Evolutionary conservation across 2,797 vertebrate species (phyloP).

Genomic region (Triplophysa yarkandensis): DNA sequence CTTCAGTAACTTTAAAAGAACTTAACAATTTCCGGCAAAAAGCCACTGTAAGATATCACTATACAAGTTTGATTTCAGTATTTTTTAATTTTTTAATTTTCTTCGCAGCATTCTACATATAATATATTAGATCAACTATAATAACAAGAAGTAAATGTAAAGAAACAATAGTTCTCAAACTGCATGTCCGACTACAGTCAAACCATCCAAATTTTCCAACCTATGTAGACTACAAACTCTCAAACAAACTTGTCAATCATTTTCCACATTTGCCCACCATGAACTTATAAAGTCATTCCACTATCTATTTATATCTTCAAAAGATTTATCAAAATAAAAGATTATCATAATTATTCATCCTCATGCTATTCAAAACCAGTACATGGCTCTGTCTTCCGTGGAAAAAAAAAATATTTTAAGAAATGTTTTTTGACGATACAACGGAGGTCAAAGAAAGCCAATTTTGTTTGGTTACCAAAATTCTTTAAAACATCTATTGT

Average conservation of each 20-base stretch:
- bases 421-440: too few relatives aligned
- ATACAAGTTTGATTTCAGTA: not conserved
- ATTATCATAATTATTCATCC: too few relatives aligned
- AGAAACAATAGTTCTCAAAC: constrained; percentile 34
- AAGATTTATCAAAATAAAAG: too few relatives aligned
- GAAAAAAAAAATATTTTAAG: too few relatives aligned
- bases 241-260: constrained; percentile 23
- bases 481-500: too few relatives aligned
- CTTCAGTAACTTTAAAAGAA: constrained; percentile 1
- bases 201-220: constrained; percentile 33
- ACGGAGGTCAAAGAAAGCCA: too few relatives aligned
- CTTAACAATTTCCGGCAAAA: constrained; percentile 1
- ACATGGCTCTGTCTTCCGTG: too few relatives aligned
- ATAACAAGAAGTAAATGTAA: constrained; percentile 32
- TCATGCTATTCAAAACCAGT: too few relatives aligned
- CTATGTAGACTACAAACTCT: too few relatives aligned
- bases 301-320: too few relatives aligned
- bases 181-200: constrained; percentile 16
- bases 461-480: too few relatives aligned
- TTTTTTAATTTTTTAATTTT: not conserved
- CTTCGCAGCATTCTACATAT: constrained; percentile 11
- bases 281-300: not conserved
- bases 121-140: constrained; percentile 17
- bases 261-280: constrained; percentile 37
- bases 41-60: constrained; percentile 4